Conservation (phyloP, 2,797 vertebrate genomes). For the Acanthornis magna region DNA sequence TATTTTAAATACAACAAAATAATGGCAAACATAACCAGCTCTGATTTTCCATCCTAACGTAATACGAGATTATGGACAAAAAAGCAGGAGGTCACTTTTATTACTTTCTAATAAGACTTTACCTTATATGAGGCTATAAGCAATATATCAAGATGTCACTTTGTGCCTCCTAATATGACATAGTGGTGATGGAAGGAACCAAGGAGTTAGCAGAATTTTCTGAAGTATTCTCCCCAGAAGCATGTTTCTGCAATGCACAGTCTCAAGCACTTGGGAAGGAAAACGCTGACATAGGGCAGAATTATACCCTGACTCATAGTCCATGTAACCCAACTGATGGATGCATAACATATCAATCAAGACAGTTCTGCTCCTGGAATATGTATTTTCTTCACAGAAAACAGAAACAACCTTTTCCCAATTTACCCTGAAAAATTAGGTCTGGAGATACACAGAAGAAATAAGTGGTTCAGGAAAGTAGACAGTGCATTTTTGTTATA, state of each 20-base stretch:
- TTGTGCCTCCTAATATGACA: slow-evolving; percentile 74
- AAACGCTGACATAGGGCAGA: slow-evolving; percentile 51
- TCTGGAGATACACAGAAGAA: neutral
- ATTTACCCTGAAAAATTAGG: slow-evolving; percentile 19
- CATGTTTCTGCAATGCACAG: slow-evolving; percentile 49
- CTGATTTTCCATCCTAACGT: slow-evolving; percentile 59
- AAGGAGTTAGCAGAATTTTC: slow-evolving; percentile 68
- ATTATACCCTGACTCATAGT: slow-evolving; percentile 67
- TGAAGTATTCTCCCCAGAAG: slow-evolving; percentile 68
- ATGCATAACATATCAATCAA: slow-evolving; percentile 54
- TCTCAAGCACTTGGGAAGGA: slow-evolving; percentile 32
- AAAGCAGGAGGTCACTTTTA: slow-evolving; percentile 68
- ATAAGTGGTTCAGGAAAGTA: neutral
- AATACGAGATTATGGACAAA: slow-evolving; percentile 59
- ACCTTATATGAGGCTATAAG: slow-evolving; percentile 70
- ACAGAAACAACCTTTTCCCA: neutral
- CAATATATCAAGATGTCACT: slow-evolving; percentile 71
- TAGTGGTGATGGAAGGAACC: slow-evolving; percentile 68
- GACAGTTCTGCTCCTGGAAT: slow-evolving; percentile 55
- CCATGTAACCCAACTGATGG: slow-evolving; percentile 55
- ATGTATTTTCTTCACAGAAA: slow-evolving; percentile 28
- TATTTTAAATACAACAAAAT: slow-evolving; percentile 56
- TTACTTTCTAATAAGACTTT: slow-evolving; percentile 74
- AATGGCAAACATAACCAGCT: slow-evolving; percentile 54
- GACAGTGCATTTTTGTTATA: neutral